phyloP scores from a whole-genome alignment of 1,140 invertebrate genomes.

The Pararge aegeria region DNA sequence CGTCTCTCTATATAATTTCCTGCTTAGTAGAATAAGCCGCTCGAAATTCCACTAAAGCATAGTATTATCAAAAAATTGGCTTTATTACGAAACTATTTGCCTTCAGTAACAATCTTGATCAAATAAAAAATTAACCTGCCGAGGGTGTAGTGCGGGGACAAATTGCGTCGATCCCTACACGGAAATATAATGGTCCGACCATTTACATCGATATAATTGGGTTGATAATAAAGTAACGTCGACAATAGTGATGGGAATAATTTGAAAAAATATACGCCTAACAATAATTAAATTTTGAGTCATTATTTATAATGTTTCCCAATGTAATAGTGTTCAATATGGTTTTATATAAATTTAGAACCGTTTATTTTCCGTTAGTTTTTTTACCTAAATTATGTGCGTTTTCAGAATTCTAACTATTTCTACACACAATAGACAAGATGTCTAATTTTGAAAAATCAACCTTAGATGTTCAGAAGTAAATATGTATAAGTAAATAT shows the following conservation, averaged over 20 bases:
- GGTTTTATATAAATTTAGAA: too few species aligned
- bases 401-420: too few species aligned
- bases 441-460: too few species aligned
- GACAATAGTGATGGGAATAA: background rate
- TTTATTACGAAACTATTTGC: slow-evolving; percentile 71
- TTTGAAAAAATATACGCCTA: too few species aligned
- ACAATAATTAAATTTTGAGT: too few species aligned
- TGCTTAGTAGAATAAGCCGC: slow-evolving; percentile 51
- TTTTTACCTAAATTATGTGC: too few species aligned
- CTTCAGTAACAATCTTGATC: slow-evolving; percentile 67
- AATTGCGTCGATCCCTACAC: slow-evolving; percentile 62
- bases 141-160: slow-evolving; percentile 55
- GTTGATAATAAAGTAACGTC: slow-evolving; percentile 4
- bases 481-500: too few species aligned
- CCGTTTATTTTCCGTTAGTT: too few species aligned
- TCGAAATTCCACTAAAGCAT: slow-evolving; percentile 50
- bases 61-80: slow-evolving; percentile 76
- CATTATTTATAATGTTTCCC: too few species aligned
- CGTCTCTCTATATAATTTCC: slow-evolving; percentile 58
- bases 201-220: slow-evolving; percentile 20
- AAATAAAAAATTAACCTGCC: slow-evolving; percentile 73
- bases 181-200: slow-evolving; percentile 34
- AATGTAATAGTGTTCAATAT: too few species aligned
- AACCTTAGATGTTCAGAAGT: too few species aligned
- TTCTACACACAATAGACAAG: too few species aligned